These are phyloP conservation scores for Pipistrellus kuhlii DNA, from an alignment of 2,797 vertebrate genomes.

Conservation along the genomic window DNA sequence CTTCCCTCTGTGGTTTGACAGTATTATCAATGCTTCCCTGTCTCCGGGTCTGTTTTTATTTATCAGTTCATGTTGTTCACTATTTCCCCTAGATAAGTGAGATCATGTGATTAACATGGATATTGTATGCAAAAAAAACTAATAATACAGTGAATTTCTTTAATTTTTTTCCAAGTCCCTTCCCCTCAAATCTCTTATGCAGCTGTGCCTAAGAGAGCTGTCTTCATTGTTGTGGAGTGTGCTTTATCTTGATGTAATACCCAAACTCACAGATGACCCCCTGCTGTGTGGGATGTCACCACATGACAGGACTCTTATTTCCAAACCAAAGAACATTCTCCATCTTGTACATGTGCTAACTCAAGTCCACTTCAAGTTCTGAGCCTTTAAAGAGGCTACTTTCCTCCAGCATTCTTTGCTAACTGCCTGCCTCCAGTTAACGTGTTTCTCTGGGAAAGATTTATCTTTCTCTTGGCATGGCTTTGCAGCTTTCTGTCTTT, in stretches of 20 bases:
- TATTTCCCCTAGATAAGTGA: too few species aligned
- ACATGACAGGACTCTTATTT: slow-evolving; percentile 30
- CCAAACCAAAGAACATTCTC: slow-evolving; percentile 31
- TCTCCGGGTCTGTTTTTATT: too few species aligned
- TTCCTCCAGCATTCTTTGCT: slow-evolving; percentile 11
- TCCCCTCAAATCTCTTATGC: background rate
- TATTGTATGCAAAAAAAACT: background rate
- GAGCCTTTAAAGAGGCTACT: slow-evolving; percentile 31
- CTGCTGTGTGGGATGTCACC: background rate
- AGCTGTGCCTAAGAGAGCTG: background rate
- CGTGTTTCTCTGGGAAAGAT: slow-evolving; percentile 61
- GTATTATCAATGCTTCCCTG: too few species aligned
- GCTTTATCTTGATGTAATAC: background rate
- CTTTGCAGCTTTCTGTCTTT: slow-evolving; percentile 41
- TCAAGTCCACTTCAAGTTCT: slow-evolving; percentile 13
- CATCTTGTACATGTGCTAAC: background rate
- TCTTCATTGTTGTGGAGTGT: background rate
- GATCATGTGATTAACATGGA: background rate
- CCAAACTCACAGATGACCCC: background rate
- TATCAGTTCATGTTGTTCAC: too few species aligned
- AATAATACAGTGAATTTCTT: background rate
- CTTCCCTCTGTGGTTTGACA: too few species aligned
- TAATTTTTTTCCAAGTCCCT: background rate
- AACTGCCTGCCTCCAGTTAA: slow-evolving; percentile 24
- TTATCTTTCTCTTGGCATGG: slow-evolving; percentile 38